Evolutionary conservation across 2,797 vertebrate species (phyloP), one percentile per base, ranked within the genome.

Genomic region (Botia almorhae): DNA sequence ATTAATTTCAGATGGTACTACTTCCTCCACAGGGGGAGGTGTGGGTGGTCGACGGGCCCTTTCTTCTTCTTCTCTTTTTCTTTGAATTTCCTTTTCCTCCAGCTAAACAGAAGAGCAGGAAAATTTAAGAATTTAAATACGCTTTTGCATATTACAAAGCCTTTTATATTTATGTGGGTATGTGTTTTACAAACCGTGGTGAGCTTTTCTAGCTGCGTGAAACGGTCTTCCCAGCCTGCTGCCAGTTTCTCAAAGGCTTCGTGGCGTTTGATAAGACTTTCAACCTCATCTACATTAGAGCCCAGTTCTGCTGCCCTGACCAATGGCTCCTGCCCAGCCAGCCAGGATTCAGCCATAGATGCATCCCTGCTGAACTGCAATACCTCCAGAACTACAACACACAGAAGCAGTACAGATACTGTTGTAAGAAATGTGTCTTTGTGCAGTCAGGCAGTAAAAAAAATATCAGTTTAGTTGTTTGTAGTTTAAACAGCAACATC

Each of bases 231-330:
- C 97, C 97, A 98, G 74, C 96, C 92, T 2, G 93, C 91, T 0
- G 95, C 96, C 0, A 97, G 94, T 83, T 98, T 98, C 87, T 98
- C 96, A 83, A 98, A 97, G 85, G 95, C 96, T 85, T 97, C 96
- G 0, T 98, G 97, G 3, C 97, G 93, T 86, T 98, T 98, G 85
- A 98, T 96, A 77, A 98, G 93, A 74, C 93, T 96, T 87, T 98
- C 97, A 2, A 97, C 97, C 84, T 98, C 97, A 2, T 97, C 96
- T n/a, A 98, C 96, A 0, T 96, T 98, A 83, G 92, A 64, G 3
- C 97, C 97, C 80, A 98, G 92, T 85, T 98, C 96, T 0, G 95
- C 93, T 0, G 96, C 94, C 26, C 96, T 92, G 75, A 98, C 96
- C 77, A 97, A 86, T 0, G 97, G 97, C 87, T 98, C 97, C 81